Percentiles rank a stretch among this genome's conserved stretches.
These are phyloP conservation scores for Lissonota sp. DNA, from an alignment of 2,888 invertebrate genomes.

Conservation along the genomic window DNA sequence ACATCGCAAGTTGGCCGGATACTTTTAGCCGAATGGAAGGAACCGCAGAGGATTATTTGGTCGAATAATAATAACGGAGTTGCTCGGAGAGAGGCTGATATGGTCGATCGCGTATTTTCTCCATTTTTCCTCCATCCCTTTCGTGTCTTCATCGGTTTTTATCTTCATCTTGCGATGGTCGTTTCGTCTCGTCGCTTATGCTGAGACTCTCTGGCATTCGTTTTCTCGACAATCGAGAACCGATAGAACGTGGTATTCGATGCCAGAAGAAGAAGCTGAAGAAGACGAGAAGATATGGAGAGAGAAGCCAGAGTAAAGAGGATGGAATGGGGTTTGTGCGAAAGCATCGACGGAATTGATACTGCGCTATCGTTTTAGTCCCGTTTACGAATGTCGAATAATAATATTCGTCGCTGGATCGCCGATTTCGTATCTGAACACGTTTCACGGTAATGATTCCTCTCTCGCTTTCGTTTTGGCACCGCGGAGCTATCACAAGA, in stretches of 20 bases:
- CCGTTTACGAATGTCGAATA: constrained; percentile 56
- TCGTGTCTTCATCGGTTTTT: neutral
- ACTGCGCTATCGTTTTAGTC: constrained; percentile 52
- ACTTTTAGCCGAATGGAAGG: constrained; percentile 46
- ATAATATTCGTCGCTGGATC: constrained; percentile 51
- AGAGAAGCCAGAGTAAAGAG: constrained; percentile 10
- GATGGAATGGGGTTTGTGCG: neutral
- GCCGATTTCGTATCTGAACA: constrained; percentile 16
- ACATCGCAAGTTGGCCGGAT: constrained; percentile 1
- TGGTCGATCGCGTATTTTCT: constrained; percentile 47
- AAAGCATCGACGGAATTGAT: constrained; percentile 48
- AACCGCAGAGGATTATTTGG: constrained; percentile 68
- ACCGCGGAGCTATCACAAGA: neutral
- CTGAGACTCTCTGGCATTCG: constrained; percentile 1
- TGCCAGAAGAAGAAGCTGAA: constrained; percentile 29
- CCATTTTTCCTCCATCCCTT: constrained; percentile 24
- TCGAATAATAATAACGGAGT: constrained; percentile 71
- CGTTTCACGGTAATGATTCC: constrained; percentile 29
- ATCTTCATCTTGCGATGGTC: neutral
- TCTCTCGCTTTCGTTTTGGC: neutral
- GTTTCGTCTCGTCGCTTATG: constrained; percentile 21
- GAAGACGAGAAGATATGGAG: constrained; percentile 5
- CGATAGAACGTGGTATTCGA: constrained; percentile 40
- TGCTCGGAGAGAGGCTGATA: constrained; percentile 41
- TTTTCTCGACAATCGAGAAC: constrained; percentile 44